Evolutionary conservation across 2,113 vertebrate species (phyloP), one percentile per base, ranked within the genome.

Genomic region (Bufo gargarizans): DNA sequence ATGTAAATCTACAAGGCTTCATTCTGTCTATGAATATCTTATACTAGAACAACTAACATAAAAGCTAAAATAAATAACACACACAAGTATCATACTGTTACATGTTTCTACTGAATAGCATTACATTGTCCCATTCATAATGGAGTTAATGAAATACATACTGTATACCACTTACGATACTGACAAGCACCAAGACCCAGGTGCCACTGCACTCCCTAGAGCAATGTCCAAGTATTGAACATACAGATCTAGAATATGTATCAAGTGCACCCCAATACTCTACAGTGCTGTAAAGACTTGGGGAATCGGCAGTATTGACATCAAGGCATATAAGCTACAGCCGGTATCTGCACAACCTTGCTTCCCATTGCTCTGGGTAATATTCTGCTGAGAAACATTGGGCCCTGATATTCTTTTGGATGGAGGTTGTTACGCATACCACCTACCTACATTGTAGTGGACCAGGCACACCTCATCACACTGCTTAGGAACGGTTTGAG

Each of bases 31-130:
- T 59, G 56, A 59, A 81, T 59, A 81, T 81, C 61, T 22, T 45
- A 58, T 61, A 45, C 19, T 61, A 81, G 76, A 53, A 20, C 77
- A 22, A 56, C 72, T 76, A 78, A 78, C 77, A 78, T 76, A n/a
- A 55, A 77, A 77, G 49, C 49, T n/a, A 50, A 50, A 55, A 77
- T 17, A n/a, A 77, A 72, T 45, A 72, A 72, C 33, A 71, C 13
- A 33, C 67, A 71, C 22, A 45, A 16, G 69, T 72, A 45, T 74
- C 6, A 13, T 0, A n/a, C 50, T 78, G 19, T 13, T 78, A 33
- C n/a, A 56, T 76, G 47, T 9, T 53, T 55, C 76, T n/a, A 78
- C 9, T 11, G 22, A 50, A 78, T 56, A 78, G 20, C 8, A 0
- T 20, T 53, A 50, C 47, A n/a, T 50, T 78, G 49, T 12, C 7